Conservation (phyloP, 2,797 vertebrate genomes). For the Xiphorhynchus erythropygius region DNA sequence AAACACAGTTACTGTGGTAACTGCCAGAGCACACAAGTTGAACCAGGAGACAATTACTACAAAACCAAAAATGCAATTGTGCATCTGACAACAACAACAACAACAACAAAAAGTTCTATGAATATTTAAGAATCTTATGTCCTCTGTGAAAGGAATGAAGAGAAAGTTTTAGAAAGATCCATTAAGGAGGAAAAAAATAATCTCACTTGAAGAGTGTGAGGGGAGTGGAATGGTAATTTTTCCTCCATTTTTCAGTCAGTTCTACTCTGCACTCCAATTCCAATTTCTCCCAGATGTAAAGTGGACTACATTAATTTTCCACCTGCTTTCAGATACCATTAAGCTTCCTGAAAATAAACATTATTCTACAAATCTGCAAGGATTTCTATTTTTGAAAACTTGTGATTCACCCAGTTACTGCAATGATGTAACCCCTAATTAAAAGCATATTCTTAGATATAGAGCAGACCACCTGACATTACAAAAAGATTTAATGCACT, state of each 20-base stretch:
- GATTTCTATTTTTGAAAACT: neutral
- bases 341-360: conserved; percentile 22
- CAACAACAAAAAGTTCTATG: neutral
- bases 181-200: neutral
- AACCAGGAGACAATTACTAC: neutral
- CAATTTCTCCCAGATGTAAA: neutral
- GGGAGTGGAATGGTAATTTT: neutral
- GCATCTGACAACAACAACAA: neutral
- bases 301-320: neutral
- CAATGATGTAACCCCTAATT: neutral
- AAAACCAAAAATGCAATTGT: neutral
- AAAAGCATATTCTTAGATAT: neutral
- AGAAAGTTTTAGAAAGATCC: neutral
- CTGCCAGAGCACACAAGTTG: neutral
- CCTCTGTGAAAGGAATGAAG: neutral
- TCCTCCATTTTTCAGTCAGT: neutral
- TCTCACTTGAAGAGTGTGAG: neutral
- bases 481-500: neutral
- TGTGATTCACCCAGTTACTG: neutral
- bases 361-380: neutral
- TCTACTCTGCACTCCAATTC: neutral
- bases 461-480: neutral
- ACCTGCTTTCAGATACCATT: conserved; percentile 4
- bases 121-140: neutral
- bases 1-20: neutral